Percentiles rank a stretch among this genome's conserved stretches.
These are phyloP conservation scores for Tolmerus cingulatus DNA, from an alignment of 2,888 invertebrate species.

Conservation along the genomic window DNA sequence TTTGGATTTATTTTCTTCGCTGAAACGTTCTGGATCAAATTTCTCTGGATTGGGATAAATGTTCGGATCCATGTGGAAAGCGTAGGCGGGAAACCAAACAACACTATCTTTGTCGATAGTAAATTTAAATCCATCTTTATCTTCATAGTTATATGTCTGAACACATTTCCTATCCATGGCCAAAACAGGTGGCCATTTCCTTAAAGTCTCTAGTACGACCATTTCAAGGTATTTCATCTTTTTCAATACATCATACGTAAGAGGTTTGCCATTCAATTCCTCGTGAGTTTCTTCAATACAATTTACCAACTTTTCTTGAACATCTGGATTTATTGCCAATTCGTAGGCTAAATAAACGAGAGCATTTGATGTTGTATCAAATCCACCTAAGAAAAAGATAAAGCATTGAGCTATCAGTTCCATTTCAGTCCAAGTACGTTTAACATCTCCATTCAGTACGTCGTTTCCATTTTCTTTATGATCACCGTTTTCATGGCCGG, in stretches of 20 bases:
- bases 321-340: slow-evolving; percentile 67
- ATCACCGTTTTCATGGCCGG: not conserved
- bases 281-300: slow-evolving; percentile 65
- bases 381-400: not conserved
- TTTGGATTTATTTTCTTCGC: slow-evolving; percentile 66
- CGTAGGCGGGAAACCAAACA: slow-evolving; percentile 57
- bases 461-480: slow-evolving; percentile 60
- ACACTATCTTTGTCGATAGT: slow-evolving; percentile 43
- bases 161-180: slow-evolving; percentile 66
- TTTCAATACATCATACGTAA: slow-evolving; percentile 66
- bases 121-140: slow-evolving; percentile 47
- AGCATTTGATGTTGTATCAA: slow-evolving; percentile 60
- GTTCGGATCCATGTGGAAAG: slow-evolving; percentile 66
- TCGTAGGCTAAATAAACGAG: slow-evolving; percentile 67
- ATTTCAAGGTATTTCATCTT: slow-evolving; percentile 70
- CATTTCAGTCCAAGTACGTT: slow-evolving; percentile 49
- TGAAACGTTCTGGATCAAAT: slow-evolving; percentile 70
- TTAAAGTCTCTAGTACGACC: slow-evolving; percentile 65
- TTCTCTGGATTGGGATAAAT: slow-evolving; percentile 67
- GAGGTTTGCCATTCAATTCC: slow-evolving; percentile 58
- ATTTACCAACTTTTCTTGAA: slow-evolving; percentile 64
- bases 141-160: slow-evolving; percentile 63
- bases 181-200: slow-evolving; percentile 66
- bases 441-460: not conserved
- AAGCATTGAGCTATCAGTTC: slow-evolving; percentile 22